phyloP scores from a whole-genome alignment of 1,140 invertebrate species.

The Magallana ariakensis region DNA sequence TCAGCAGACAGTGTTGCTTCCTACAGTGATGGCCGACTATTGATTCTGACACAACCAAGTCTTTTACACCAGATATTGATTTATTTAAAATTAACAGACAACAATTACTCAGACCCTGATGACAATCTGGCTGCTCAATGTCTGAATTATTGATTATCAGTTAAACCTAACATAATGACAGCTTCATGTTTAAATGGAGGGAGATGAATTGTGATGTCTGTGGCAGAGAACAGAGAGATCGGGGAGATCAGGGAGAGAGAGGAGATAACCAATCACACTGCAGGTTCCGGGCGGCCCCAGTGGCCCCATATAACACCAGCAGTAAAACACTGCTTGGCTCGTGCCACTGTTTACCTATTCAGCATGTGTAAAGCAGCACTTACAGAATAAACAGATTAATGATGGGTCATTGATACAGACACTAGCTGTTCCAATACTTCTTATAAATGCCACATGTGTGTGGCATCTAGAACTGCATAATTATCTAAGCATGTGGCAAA shows the following conservation, averaged over 20 bases:
- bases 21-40: not conserved
- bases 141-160: conserved; percentile 21
- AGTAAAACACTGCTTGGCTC: no score
- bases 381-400: no score
- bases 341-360: no score
- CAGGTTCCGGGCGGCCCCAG: no score
- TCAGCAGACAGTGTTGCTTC: not conserved
- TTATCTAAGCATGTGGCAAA: no score
- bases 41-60: not conserved
- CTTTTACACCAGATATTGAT: conserved; percentile 16
- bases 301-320: no score
- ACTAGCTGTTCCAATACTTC: no score
- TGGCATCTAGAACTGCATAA: no score
- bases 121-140: not conserved
- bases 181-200: not conserved
- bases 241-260: not conserved
- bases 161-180: not conserved
- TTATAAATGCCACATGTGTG: no score
- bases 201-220: not conserved
- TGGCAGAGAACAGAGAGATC: not conserved
- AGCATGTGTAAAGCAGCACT: no score
- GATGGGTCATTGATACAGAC: no score
- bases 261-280: no score
- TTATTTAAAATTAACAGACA: not conserved
- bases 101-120: not conserved